These are phyloP conservation scores for Casuarius casuarius DNA, from an alignment of 2,113 vertebrate species.

Conservation along the genomic window DNA sequence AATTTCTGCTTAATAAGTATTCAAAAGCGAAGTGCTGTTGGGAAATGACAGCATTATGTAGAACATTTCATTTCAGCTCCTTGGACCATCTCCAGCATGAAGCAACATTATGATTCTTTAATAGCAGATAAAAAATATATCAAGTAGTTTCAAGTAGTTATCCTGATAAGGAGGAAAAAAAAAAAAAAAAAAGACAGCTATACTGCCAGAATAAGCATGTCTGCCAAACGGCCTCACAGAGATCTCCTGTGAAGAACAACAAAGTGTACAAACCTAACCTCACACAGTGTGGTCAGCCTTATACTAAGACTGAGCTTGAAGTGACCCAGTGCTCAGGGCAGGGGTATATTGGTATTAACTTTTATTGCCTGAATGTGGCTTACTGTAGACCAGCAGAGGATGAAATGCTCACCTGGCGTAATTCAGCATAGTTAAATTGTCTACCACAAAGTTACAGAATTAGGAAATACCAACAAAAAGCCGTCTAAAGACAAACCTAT, in stretches of 20 bases:
- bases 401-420: neutral
- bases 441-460: neutral
- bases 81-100: neutral
- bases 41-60: neutral
- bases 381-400: neutral
- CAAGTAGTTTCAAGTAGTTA: neutral
- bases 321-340: too few relatives aligned
- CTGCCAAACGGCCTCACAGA: neutral
- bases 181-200: neutral
- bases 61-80: neutral
- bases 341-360: too few relatives aligned
- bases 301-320: neutral
- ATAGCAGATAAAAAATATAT: neutral
- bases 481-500: neutral
- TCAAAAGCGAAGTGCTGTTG: neutral
- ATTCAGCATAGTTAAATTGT: too few relatives aligned
- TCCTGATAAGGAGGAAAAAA: neutral
- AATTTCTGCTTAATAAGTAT: neutral
- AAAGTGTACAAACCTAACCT: neutral
- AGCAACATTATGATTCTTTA: neutral
- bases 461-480: neutral
- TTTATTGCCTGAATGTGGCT: too few relatives aligned
- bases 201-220: neutral
- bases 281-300: neutral
- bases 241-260: neutral